Conservation (phyloP, 2,113 vertebrate species). For the Eupsittula cactorum region DNA sequence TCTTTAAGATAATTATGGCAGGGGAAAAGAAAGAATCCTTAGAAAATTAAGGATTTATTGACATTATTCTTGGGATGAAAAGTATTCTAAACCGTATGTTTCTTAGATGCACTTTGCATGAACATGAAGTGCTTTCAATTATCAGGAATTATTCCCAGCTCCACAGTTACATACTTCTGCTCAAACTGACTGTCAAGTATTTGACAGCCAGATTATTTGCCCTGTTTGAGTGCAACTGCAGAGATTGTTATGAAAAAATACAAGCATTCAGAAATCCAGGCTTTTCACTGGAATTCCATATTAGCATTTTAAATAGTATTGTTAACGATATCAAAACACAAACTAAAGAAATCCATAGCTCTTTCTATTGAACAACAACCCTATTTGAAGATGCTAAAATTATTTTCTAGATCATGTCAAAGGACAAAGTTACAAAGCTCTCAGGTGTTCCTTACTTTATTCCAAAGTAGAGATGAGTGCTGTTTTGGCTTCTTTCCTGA, state of each 20-base stretch:
- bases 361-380: background rate
- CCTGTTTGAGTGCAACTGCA: background rate
- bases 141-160: background rate
- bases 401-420: background rate
- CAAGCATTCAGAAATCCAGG: background rate
- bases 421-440: slow-evolving; percentile 5
- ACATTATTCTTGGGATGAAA: background rate
- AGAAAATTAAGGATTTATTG: background rate
- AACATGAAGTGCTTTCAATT: background rate
- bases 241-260: background rate
- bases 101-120: background rate
- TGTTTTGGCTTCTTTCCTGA: slow-evolving; percentile 44
- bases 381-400: background rate
- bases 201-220: slow-evolving; percentile 24
- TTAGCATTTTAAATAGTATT: background rate
- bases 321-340: background rate
- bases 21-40: background rate
- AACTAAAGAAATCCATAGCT: background rate
- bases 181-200: slow-evolving; percentile 30
- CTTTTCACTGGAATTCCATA: background rate
- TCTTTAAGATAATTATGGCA: background rate
- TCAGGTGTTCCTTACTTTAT: background rate
- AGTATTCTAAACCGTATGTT: background rate
- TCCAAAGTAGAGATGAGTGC: background rate
- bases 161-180: background rate